These are phyloP conservation scores for Drosophila cognata DNA, from an alignment of 2,888 invertebrate species.

Conservation along the genomic window DNA sequence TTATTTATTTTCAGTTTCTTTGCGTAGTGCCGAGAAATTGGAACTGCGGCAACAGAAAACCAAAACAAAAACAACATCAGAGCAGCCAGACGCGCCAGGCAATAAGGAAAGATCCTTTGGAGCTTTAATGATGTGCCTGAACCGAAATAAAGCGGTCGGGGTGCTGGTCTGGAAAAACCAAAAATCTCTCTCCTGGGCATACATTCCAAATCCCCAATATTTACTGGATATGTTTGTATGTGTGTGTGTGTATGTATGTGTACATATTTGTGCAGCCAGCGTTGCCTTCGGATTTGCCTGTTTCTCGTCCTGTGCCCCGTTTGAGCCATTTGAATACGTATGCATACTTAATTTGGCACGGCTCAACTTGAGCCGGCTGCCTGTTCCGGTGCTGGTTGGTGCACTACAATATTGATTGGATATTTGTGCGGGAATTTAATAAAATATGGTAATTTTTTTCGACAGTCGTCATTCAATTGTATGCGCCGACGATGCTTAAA, in stretches of 20 bases:
- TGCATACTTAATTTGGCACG: constrained; percentile 77
- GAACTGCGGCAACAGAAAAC: constrained; percentile 14
- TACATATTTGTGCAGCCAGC: constrained; percentile 39
- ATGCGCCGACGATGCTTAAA: constrained; percentile 39
- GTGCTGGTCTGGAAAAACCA: constrained; percentile 68
- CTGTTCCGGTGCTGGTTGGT: constrained; percentile 57
- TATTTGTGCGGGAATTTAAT: constrained; percentile 79
- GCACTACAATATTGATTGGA: constrained; percentile 79
- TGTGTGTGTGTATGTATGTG: constrained; percentile 32
- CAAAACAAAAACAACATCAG: constrained; percentile 32
- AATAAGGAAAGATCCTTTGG: constrained; percentile 20
- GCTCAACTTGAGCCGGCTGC: constrained; percentile 39
- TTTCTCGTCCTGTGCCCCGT: constrained; percentile 10
- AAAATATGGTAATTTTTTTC: constrained; percentile 79
- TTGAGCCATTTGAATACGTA: constrained; percentile 77
- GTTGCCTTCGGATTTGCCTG: constrained; percentile 41
- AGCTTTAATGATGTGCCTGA: constrained; percentile 70
- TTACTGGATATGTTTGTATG: constrained; percentile 31
- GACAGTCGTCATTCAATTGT: constrained; percentile 61
- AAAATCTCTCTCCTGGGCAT: constrained; percentile 73
- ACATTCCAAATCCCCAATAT: constrained; percentile 28
- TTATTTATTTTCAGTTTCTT: constrained; percentile 43
- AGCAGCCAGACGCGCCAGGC: constrained; percentile 46
- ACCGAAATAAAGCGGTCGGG: constrained; percentile 44
- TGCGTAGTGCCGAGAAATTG: constrained; percentile 19